These are phyloP conservation scores for Ia io DNA, from an alignment of 2,113 vertebrate genomes.

Conservation along the genomic window DNA sequence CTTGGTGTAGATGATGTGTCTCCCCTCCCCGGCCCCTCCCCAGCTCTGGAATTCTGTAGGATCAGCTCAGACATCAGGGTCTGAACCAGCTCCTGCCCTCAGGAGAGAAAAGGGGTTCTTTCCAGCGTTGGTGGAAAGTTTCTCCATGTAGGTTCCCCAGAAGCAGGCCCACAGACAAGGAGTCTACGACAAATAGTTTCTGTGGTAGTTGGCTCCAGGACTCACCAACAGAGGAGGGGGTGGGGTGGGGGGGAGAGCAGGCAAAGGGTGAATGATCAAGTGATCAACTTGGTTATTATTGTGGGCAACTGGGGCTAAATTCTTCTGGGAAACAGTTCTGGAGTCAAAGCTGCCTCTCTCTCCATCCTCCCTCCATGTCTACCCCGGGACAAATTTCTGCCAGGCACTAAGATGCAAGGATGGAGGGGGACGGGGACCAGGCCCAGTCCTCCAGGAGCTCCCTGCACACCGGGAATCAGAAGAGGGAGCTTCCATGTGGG, in stretches of 20 bases:
- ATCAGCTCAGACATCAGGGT: not conserved
- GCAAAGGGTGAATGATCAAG: not conserved
- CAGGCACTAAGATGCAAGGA: not conserved
- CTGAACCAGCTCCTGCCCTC: not conserved
- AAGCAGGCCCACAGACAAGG: not conserved
- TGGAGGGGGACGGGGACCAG: too few species aligned
- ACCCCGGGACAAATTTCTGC: not conserved
- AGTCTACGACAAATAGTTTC: too few species aligned
- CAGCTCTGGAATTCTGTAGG: not conserved
- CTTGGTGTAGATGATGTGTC: not conserved
- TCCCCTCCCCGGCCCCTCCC: not conserved
- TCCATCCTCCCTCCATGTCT: not conserved
- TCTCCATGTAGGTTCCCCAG: not conserved
- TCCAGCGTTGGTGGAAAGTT: not conserved
- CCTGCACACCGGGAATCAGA: not conserved
- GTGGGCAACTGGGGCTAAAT: not conserved
- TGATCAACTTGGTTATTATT: not conserved
- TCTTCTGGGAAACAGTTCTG: not conserved
- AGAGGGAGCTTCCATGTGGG: not conserved
- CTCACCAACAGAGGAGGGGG: rapidly evolving
- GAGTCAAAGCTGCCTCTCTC: not conserved
- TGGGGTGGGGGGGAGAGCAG: not conserved
- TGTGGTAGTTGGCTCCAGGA: not conserved
- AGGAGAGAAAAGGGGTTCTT: not conserved
- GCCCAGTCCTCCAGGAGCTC: not conserved